phyloP scores from a whole-genome alignment of 1,140 invertebrate genomes.

The Euglossa dilemma region DNA sequence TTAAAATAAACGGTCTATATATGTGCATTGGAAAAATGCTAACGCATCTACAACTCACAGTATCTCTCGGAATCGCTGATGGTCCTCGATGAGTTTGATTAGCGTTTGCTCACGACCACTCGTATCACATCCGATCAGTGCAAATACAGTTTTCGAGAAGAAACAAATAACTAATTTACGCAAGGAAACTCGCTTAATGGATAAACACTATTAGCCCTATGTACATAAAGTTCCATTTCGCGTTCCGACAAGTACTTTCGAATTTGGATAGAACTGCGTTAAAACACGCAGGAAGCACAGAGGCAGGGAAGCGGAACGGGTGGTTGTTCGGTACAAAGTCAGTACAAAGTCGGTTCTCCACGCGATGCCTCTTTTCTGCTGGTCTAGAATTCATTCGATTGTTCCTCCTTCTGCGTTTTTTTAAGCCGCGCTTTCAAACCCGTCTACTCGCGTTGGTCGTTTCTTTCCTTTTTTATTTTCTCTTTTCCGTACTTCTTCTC shows the following conservation, averaged over 20 bases:
- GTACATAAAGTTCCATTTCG: too few species aligned
- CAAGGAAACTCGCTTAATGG: background rate
- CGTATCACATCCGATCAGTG: too few species aligned
- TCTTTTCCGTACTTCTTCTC: background rate
- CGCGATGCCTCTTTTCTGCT: background rate
- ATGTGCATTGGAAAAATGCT: too few species aligned
- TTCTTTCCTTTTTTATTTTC: background rate
- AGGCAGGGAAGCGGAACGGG: background rate
- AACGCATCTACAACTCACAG: too few species aligned
- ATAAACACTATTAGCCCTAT: background rate
- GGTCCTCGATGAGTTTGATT: too few species aligned
- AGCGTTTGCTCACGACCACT: too few species aligned
- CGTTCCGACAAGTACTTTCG: background rate
- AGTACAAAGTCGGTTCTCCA: background rate
- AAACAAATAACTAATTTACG: background rate
- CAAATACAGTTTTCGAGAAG: too few species aligned
- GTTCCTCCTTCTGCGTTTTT: background rate
- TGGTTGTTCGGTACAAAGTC: background rate
- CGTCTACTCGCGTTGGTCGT: background rate
- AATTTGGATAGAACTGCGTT: background rate
- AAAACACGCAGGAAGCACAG: background rate
- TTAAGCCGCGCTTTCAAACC: background rate
- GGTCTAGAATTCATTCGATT: background rate
- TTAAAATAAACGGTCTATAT: too few species aligned
- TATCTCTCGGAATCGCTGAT: too few species aligned